Percentiles rank a stretch among this genome's conserved stretches.
These are phyloP conservation scores for Thymallus thymallus DNA, from an alignment of 2,113 vertebrate species.

Conservation along the genomic window DNA sequence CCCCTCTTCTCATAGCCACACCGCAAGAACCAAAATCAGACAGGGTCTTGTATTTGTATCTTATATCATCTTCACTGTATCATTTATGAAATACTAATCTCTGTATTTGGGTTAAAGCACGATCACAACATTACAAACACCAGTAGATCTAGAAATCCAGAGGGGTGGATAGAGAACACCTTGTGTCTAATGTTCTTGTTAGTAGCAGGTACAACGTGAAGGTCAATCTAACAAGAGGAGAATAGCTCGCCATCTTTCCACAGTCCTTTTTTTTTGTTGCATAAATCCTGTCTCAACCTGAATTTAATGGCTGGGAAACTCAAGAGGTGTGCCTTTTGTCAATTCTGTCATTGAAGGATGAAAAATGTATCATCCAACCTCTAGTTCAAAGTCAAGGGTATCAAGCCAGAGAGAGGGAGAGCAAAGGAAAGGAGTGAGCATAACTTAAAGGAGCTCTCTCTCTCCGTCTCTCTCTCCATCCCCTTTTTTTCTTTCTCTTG, in stretches of 20 bases:
- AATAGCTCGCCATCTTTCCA: conserved; percentile 18
- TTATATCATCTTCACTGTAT: not conserved
- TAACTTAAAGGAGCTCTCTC: not conserved
- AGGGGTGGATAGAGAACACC: not conserved
- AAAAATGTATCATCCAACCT: not conserved
- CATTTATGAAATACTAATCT: not conserved
- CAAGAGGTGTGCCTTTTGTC: conserved; percentile 11
- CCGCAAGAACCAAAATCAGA: conserved; percentile 15
- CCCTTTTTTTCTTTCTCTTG: not conserved
- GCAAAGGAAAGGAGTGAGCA: not conserved
- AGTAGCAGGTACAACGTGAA: conserved; percentile 28
- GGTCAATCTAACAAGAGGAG: conserved; percentile 19
- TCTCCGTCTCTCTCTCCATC: not conserved
- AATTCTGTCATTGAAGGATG: not conserved
- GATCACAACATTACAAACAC: not conserved
- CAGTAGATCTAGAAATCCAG: conserved; percentile 19
- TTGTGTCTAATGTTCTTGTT: conserved; percentile 24
- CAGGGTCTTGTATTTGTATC: not conserved
- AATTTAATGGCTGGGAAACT: conserved; percentile 23
- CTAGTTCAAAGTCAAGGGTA: not conserved
- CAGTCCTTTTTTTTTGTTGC: conserved; percentile 5
- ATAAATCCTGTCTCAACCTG: conserved; percentile 18
- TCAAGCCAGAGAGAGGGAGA: not conserved
- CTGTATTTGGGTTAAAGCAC: conserved; percentile 15
- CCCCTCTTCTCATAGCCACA: not conserved